Evolutionary conservation across 2,797 vertebrate species (phyloP), one percentile per base, ranked within the genome.

Genomic region (Sternotherus odoratus): DNA sequence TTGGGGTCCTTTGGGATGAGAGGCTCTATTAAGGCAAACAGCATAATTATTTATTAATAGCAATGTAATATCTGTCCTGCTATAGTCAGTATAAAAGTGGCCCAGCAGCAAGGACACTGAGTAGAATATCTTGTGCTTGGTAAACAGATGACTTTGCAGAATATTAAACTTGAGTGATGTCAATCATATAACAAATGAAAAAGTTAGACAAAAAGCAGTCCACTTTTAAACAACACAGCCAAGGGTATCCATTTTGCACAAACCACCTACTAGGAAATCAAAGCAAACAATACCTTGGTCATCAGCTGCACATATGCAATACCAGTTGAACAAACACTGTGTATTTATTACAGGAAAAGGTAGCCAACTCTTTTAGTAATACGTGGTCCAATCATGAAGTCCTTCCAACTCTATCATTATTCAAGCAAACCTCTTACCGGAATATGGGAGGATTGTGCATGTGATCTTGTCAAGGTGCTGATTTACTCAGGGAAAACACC

Each of bases 11-110:
- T 79, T 78, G 75, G 90, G 81, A 89, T 89, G 72, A 92, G 84
- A 48, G 82, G 46, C 36, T 63, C 66, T 93, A 78, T 90, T 95
- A 95, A 96, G 85, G 92, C 79, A 88, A 95, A 95, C 50, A 85
- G 86, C 21, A 63, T 87, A 19, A 85, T 83, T 89, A 93, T 94
- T 93, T 95, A 88, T 95, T 95, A 94, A 96, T 96, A 93, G 79
- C 82, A 77, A 5, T 85, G 92, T 89, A 51, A 89, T 93, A 85
- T 89, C 88, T 95, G 43, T 91, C 83, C 88, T 92, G 77, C 72
- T 88, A 53, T 86, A 80, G 4, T 92, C 88, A 88, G 66, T 88
- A 92, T 91, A 94, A 95, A 96, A 95, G 95, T 95, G 95, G 90
- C 83, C 39, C 86, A 79, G 87, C 15, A 82, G 80, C 87, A 39